Conservation (phyloP, 2,888 invertebrate species). For the Amphipyra tragopoginis region DNA sequence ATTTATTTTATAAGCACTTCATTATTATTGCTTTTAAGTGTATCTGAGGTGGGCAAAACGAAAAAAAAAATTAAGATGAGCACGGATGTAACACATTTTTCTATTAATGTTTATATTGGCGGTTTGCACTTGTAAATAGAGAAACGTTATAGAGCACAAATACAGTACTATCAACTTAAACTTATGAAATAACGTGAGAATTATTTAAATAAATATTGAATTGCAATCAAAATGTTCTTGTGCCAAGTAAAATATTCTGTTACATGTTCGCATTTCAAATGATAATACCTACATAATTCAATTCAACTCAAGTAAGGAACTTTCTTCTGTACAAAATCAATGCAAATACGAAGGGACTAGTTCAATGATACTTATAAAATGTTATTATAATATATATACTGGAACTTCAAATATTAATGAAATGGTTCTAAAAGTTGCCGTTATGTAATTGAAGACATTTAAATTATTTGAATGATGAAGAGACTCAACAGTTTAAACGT, state of each 20-base stretch:
- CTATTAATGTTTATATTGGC: conserved; percentile 63
- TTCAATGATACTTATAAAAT: conserved; percentile 29
- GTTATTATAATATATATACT: conserved; percentile 15
- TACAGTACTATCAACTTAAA: conserved; percentile 55
- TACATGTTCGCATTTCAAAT: conserved; percentile 14
- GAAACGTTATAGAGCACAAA: conserved; percentile 76
- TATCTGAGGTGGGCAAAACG: conserved; percentile 55
- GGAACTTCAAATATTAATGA: conserved; percentile 9
- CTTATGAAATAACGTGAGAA: conserved; percentile 15
- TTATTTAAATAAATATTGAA: conserved; percentile 21
- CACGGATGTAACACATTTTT: conserved; percentile 72
- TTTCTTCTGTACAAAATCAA: conserved; percentile 36
- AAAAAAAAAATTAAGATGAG: conserved; percentile 81
- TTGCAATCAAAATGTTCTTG: conserved; percentile 16
- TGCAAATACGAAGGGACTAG: conserved; percentile 47
- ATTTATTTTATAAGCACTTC: conserved; percentile 60
- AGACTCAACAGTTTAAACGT: conserved; percentile 29
- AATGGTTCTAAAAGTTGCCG: conserved; percentile 9
- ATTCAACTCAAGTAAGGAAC: conserved; percentile 50
- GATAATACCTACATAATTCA: conserved; percentile 23
- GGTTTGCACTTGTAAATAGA: conserved; percentile 71
- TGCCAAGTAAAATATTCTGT: conserved; percentile 5
- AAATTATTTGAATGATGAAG: conserved; percentile 17
- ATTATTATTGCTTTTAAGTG: conserved; percentile 63
- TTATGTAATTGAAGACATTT: conserved; percentile 3